Conservation (phyloP, 2,113 vertebrate species). For the Odocoileus hemionus region DNA sequence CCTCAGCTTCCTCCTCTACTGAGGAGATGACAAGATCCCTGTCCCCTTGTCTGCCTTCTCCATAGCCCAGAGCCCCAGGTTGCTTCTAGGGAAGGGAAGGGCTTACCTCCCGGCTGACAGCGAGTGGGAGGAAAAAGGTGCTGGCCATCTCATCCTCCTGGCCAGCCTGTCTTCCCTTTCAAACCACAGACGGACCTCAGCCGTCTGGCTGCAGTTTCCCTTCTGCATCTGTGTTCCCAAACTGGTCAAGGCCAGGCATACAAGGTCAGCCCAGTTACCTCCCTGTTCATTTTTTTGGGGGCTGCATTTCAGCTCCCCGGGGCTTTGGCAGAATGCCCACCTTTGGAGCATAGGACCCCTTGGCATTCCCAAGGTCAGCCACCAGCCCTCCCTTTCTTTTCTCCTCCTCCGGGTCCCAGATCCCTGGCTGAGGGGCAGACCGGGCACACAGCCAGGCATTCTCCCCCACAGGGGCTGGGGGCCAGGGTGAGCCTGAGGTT, state of each 20-base stretch:
- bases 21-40: background rate
- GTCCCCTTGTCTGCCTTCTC: background rate
- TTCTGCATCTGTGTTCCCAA: background rate
- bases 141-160: background rate
- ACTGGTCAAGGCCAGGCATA: background rate
- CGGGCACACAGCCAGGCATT: background rate
- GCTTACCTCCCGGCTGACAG: background rate
- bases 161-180: background rate
- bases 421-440: background rate
- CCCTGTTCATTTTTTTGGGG: background rate
- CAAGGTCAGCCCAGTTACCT: background rate
- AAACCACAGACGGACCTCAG: background rate
- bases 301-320: background rate
- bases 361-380: background rate
- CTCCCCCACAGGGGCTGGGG: background rate
- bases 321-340: background rate
- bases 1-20: background rate
- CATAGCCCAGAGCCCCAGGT: background rate
- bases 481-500: background rate
- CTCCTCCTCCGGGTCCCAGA: background rate
- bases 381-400: background rate
- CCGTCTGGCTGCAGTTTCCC: constrained; percentile 8
- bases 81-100: background rate
- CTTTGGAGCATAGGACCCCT: background rate
- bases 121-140: background rate